These are phyloP conservation scores for Pipistrellus nathusii DNA, from an alignment of 2,797 vertebrate species.

Conservation along the genomic window DNA sequence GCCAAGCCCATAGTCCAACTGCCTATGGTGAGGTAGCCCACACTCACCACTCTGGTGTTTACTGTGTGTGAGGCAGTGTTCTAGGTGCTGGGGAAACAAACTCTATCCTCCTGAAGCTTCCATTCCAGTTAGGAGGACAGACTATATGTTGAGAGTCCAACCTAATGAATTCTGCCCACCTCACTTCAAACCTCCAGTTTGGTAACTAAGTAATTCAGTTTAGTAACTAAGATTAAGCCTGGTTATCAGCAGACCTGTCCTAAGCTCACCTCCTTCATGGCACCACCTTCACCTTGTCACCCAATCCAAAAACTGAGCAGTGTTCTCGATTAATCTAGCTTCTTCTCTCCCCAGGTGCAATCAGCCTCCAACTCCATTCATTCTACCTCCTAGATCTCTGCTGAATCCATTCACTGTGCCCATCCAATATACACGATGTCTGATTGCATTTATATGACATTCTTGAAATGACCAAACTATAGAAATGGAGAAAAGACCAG, in stretches of 20 bases:
- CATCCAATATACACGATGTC: accelerated
- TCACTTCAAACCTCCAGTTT: neutral
- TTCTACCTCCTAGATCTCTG: neutral
- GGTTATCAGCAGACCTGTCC: no score
- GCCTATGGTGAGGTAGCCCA: neutral
- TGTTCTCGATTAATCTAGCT: neutral
- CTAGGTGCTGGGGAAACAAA: neutral
- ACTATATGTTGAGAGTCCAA: accelerated
- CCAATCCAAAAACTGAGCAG: neutral
- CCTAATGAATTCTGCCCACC: neutral
- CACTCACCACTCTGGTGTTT: neutral
- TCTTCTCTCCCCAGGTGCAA: accelerated
- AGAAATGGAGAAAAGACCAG: neutral
- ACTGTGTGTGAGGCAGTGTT: neutral
- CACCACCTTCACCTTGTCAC: neutral
- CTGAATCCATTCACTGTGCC: neutral
- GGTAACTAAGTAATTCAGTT: no score
- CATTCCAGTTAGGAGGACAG: neutral
- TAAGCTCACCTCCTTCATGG: neutral
- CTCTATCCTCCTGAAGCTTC: no score
- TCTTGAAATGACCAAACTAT: neutral
- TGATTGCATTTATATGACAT: neutral
- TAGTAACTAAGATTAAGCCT: no score
- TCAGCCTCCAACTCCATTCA: neutral
- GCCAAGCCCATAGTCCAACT: neutral